Evolutionary conservation across 2,113 vertebrate species (phyloP).

Genomic region (Hippocampus abdominalis): DNA sequence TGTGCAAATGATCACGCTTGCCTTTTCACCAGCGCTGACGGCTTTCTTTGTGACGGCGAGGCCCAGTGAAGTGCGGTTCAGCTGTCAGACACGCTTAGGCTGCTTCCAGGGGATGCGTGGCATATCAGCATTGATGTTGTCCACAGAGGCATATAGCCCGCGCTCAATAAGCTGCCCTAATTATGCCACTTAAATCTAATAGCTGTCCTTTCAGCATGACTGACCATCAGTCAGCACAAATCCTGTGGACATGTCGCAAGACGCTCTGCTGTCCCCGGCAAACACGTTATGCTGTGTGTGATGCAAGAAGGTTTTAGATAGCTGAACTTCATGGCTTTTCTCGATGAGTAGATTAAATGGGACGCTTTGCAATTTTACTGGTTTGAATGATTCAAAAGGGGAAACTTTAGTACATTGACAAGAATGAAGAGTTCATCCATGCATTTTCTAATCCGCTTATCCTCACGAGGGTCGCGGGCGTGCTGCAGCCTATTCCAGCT

Average conservation of each 20-base stretch:
- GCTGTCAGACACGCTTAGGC: slow-evolving; percentile 44
- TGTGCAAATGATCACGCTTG: slow-evolving; percentile 2
- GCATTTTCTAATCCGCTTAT: too few species aligned
- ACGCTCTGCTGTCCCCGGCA: slow-evolving; percentile 1
- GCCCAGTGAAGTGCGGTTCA: slow-evolving; percentile 13
- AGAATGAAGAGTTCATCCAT: too few species aligned
- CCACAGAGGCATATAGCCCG: slow-evolving; percentile 37
- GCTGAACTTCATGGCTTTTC: slow-evolving; percentile 27
- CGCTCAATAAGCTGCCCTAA: slow-evolving; percentile 45
- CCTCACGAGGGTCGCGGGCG: too few species aligned
- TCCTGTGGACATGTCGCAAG: slow-evolving; percentile 11
- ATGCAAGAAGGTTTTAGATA: not conserved
- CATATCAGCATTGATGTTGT: slow-evolving; percentile 38
- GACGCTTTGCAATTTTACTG: not conserved
- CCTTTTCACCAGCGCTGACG: slow-evolving; percentile 8
- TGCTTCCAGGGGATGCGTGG: slow-evolving; percentile 29
- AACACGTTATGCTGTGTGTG: slow-evolving; percentile 8
- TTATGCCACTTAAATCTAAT: slow-evolving; percentile 36
- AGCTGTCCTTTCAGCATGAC: slow-evolving; percentile 36
- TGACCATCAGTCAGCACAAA: slow-evolving; percentile 31
- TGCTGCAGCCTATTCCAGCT: too few species aligned
- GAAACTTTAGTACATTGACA: too few species aligned
- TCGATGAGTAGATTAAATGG: not conserved
- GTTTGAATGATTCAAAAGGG: not conserved
- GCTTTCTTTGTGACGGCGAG: slow-evolving; percentile 22